Evolutionary conservation across 1,140 invertebrate species (phyloP), one percentile per base, ranked within the genome.

Genomic region (Eumeta japonica): DNA sequence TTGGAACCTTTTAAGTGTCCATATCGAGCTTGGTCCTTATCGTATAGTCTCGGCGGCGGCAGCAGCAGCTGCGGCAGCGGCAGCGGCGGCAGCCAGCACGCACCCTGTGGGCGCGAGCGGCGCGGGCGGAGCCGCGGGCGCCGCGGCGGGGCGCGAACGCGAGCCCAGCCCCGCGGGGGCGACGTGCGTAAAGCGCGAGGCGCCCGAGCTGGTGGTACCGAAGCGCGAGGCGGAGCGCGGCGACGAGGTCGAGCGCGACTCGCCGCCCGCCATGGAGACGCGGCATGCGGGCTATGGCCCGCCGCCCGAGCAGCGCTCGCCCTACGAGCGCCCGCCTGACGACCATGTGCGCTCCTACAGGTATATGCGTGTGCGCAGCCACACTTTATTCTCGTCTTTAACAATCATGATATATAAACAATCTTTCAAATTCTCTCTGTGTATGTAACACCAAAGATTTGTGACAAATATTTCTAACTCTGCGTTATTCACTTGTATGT

Each of bases 181-280:
- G n/a, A n/a, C n/a, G n/a, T n/a, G n/a, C n/a, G 70, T 72, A 50
- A 74, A 75, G 38, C 57, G 76, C 39, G 71, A 77, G 43, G 64
- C 71, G 28, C 77, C 78, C 55, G 80, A 82, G 35, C 65, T 86
- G 42, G 63, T 86, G 38, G 80, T 85, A 30, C 83, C 83, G 0
- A 87, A 86, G 68, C 77, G 81, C 33, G 71, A 77, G 51, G 79
- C 79, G 55, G 73, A 77, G 10, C n/a, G n/a, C n/a, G n/a, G n/a
- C n/a, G n/a, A n/a, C n/a, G 62, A 85, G 40, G 60, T 84, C 44
- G 79, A 85, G 42, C 83, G 83, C 18, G 87, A 88, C 63, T 88
- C 86, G 5, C 83, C 82, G 3, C 86, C 85, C 11, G 85, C 81
- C 49, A 85, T 87, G 82, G 86, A 88, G 54, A 79, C 83, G 37